These are phyloP conservation scores for Smithornis capensis DNA, from an alignment of 2,113 vertebrate genomes.

Conservation along the genomic window DNA sequence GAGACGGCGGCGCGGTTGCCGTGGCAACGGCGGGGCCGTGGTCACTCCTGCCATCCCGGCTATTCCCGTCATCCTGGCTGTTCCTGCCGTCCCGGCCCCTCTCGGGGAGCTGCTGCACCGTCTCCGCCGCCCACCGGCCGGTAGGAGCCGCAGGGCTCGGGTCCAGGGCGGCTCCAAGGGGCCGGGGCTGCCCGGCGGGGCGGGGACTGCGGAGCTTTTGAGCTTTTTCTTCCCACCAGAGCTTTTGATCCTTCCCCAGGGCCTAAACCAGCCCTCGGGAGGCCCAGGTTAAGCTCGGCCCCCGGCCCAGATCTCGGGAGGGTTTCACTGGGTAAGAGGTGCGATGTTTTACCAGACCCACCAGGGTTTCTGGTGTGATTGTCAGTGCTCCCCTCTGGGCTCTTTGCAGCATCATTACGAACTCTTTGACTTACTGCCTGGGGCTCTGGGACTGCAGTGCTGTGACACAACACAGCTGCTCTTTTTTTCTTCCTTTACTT, in stretches of 20 bases:
- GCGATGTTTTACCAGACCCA: background rate
- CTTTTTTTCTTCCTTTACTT: too few relatives aligned
- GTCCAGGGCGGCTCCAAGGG: background rate
- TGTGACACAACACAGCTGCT: background rate
- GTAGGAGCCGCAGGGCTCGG: background rate
- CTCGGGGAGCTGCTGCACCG: background rate
- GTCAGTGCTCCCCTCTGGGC: background rate
- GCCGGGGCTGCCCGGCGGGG: background rate
- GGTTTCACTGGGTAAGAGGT: rapidly evolving
- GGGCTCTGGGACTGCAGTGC: background rate
- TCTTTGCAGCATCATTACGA: background rate
- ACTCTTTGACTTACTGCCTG: background rate
- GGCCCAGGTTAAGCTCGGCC: background rate
- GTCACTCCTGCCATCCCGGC: background rate
- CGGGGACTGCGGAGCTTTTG: background rate
- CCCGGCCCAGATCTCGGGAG: background rate
- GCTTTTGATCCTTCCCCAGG: background rate
- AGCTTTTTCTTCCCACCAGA: too few relatives aligned
- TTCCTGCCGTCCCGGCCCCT: background rate
- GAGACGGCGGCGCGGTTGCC: background rate
- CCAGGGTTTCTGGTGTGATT: background rate
- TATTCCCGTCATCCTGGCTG: background rate
- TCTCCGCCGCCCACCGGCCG: background rate
- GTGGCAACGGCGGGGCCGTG: background rate
- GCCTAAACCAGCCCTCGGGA: rapidly evolving